Evolutionary conservation across 2,888 invertebrate genomes (phyloP), one percentile per base, ranked within the genome.

Genomic region (Ophion costatus): DNA sequence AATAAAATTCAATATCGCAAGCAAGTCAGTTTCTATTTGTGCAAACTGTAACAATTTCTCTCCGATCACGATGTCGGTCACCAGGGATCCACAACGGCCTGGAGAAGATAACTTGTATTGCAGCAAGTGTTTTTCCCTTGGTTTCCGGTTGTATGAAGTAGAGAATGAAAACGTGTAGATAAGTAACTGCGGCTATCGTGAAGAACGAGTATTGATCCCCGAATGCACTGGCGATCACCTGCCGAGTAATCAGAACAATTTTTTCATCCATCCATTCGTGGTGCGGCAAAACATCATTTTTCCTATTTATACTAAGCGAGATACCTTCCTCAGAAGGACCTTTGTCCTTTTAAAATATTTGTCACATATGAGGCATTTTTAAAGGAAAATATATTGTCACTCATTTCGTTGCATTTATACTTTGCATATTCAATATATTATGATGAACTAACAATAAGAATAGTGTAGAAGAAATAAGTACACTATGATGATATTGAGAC

Each of bases 141-240:
- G 86, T 86, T 61, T 87, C 87, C 81, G 87, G 86, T 45, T 84
- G 70, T 10, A 87, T 80, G 59, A 79, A 69, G 73, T 85, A 57
- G 2, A 86, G 76, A 24, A 85, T 38, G 45, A 82, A 45, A 42
- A 80, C 69, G 70, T 84, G 83, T 0, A 51, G 33, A 20, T 57
- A 85, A 38, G 85, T 87, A 63, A 87, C 71, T 59, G 70, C 11
- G 11, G 83, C 73, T 14, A 83, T 75, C 20, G 66, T 66, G 85
- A 83, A 87, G 57, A 87, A 87, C 10, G 87, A 80, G 56, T 85
- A 87, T 79, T 85, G 81, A 67, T 76, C 78, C 0, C 86, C 86
- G 45, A 63, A 80, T 45, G 61, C 20, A 9, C 67, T 81, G 17
- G 82, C 29, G n/a, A 87, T 86, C 56, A 85, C 78, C 87, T 87